Conservation (phyloP, 2,797 vertebrate species). For the Mormyrus proboscirostris region DNA sequence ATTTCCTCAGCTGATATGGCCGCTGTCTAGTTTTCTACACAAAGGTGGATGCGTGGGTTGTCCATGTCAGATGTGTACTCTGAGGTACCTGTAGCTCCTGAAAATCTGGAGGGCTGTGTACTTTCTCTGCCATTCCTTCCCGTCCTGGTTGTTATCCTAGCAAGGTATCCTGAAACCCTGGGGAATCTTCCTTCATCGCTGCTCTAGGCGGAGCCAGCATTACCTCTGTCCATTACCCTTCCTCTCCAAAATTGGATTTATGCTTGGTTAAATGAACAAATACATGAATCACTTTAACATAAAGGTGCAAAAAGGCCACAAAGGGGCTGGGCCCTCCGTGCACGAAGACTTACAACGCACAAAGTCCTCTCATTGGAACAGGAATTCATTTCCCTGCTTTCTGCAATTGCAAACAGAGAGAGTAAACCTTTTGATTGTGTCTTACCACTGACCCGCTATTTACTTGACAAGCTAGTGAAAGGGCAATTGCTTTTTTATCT, state of each 20-base stretch:
- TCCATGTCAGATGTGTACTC: neutral
- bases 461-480: slow-evolving; percentile 3
- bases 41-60: neutral
- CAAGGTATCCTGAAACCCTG: neutral
- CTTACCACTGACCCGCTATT: neutral
- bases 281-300: neutral
- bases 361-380: neutral
- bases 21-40: neutral
- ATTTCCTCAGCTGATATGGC: neutral
- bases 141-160: neutral
- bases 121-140: neutral
- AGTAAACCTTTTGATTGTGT: slow-evolving; percentile 1
- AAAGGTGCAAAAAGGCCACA: neutral
- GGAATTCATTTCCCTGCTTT: slow-evolving; percentile 1
- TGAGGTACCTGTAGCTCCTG: neutral
- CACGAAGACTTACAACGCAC: neutral
- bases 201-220: neutral
- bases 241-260: neutral
- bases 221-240: neutral
- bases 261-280: neutral
- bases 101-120: neutral
- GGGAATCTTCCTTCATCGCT: neutral
- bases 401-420: neutral
- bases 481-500: neutral
- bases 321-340: neutral